These are phyloP conservation scores for Procavia capensis DNA, from an alignment of 2,113 vertebrate genomes.

Conservation along the genomic window DNA sequence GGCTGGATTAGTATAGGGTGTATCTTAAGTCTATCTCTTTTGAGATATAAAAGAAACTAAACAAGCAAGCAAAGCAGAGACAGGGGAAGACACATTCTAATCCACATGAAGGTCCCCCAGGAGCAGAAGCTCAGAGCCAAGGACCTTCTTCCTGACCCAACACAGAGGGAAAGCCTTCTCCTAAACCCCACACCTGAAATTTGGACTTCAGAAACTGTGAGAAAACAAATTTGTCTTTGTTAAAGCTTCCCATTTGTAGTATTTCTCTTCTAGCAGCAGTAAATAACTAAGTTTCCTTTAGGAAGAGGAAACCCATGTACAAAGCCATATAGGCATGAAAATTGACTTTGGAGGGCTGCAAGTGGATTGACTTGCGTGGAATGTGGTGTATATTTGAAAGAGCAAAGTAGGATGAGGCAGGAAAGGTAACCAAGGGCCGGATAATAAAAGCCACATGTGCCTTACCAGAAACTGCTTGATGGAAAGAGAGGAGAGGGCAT, in stretches of 20 bases:
- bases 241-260: not conserved
- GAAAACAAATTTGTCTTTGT: no score
- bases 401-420: not conserved
- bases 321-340: not conserved
- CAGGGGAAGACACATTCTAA: not conserved
- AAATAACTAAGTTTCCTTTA: not conserved
- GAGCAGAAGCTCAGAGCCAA: not conserved
- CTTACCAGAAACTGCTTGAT: not conserved
- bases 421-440: not conserved
- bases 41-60: not conserved
- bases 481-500: not conserved
- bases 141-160: not conserved
- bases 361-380: not conserved
- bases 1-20: no score
- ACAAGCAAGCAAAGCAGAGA: not conserved
- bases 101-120: no score
- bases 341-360: not conserved
- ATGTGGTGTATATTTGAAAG: not conserved
- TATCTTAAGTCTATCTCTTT: not conserved
- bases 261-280: not conserved
- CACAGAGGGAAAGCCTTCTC: not conserved
- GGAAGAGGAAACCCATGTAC: not conserved
- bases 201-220: not conserved
- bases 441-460: not conserved
- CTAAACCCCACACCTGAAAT: not conserved